Evolutionary conservation across 2,113 vertebrate genomes (phyloP).

Genomic region (Smithornis capensis): DNA sequence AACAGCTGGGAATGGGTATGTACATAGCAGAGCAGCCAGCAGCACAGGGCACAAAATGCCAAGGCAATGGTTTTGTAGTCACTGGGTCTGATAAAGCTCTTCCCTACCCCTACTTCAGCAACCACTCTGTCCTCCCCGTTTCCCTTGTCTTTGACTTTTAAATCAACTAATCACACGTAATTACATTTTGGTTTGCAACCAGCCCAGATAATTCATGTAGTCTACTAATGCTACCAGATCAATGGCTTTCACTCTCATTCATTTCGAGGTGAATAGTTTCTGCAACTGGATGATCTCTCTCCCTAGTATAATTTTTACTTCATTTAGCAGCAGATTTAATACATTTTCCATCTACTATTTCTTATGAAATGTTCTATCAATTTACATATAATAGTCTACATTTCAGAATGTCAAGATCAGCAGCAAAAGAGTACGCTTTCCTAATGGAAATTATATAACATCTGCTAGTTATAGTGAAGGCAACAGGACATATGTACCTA

Average conservation of each 20-base stretch:
- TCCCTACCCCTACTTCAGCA: background rate
- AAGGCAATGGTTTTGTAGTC: background rate
- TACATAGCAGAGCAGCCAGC: background rate
- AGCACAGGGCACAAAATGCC: background rate
- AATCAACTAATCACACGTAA: background rate
- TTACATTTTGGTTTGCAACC: background rate
- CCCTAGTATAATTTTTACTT: background rate
- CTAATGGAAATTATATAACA: background rate
- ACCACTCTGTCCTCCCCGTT: background rate
- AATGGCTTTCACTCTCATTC: conserved; percentile 11
- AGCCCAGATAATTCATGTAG: background rate
- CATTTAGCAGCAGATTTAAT: conserved; percentile 18
- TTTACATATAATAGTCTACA: conserved; percentile 13
- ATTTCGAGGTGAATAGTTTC: background rate
- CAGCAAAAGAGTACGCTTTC: background rate
- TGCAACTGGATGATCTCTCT: background rate
- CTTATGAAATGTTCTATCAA: background rate
- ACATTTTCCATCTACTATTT: background rate
- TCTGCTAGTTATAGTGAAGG: background rate
- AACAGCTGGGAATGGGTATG: background rate
- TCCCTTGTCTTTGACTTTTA: background rate
- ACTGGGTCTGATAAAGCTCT: background rate
- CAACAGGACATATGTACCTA: background rate
- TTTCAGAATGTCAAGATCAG: conserved; percentile 22
- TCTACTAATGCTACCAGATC: background rate